Conservation (phyloP, 2,113 vertebrate species). For the Rhinogobius similis region DNA sequence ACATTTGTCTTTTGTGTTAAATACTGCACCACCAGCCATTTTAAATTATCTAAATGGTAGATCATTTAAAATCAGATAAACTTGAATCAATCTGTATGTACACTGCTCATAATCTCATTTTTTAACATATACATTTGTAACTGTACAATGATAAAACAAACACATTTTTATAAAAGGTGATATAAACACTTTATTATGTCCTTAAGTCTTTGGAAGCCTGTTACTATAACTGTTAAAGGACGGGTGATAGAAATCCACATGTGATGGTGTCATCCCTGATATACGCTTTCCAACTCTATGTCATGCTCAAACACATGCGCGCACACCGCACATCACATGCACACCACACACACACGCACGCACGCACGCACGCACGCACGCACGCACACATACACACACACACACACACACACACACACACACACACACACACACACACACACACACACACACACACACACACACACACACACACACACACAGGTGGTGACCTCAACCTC, state of each 20-base stretch:
- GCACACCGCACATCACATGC: too few species aligned
- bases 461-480: slow-evolving; percentile 8
- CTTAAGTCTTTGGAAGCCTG: slow-evolving; percentile 71
- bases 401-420: slow-evolving; percentile 14
- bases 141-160: slow-evolving; percentile 63
- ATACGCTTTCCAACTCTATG: slow-evolving; percentile 31
- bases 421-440: slow-evolving; percentile 20
- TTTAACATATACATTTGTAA: slow-evolving; percentile 58
- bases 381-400: too few species aligned
- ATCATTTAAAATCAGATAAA: slow-evolving; percentile 11
- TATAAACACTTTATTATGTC: slow-evolving; percentile 60
- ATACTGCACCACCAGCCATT: slow-evolving; percentile 7
- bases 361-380: too few species aligned
- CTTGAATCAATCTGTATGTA: slow-evolving; percentile 41
- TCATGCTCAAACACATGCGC: slow-evolving; percentile 41
- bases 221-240: slow-evolving; percentile 45
- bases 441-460: slow-evolving; percentile 20
- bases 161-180: slow-evolving; percentile 65
- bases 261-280: slow-evolving; percentile 47
- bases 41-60: slow-evolving; percentile 23
- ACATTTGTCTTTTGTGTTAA: slow-evolving; percentile 17
- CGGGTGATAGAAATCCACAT: slow-evolving; percentile 35
- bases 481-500: slow-evolving; percentile 20
- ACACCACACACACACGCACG: slow-evolving; percentile 20
- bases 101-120: slow-evolving; percentile 45